Conservation (phyloP, 2,888 invertebrate species). For the Spilarctia lutea region DNA sequence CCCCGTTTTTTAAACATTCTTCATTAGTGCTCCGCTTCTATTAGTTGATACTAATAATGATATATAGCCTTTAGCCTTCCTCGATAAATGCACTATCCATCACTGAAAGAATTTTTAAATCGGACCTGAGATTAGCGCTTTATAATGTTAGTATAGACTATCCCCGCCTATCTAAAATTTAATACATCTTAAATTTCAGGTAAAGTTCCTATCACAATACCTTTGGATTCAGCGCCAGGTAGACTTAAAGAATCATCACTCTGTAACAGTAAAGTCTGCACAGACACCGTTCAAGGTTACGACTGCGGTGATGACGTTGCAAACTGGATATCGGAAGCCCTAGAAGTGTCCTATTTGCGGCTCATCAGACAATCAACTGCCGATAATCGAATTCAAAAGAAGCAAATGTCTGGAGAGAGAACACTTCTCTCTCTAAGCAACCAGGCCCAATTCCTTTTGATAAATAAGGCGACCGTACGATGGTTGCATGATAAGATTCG, state of each 20-base stretch:
- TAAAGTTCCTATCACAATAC: conserved; percentile 81
- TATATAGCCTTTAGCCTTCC: no score
- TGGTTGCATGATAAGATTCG: conserved; percentile 89
- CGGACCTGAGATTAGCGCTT: no score
- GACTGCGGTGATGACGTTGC: conserved; percentile 95
- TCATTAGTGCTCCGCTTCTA: no score
- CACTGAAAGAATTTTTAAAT: no score
- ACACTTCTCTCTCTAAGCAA: conserved; percentile 89
- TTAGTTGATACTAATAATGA: no score
- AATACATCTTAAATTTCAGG: conserved; percentile 70
- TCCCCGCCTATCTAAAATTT: neutral
- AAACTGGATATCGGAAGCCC: conserved; percentile 92
- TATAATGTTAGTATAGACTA: no score
- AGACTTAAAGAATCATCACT: conserved; percentile 70
- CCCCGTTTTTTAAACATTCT: no score
- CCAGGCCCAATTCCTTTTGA: conserved; percentile 94
- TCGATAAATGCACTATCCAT: no score
- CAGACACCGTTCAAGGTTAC: conserved; percentile 91
- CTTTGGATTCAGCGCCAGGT: conserved; percentile 74
- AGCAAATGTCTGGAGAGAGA: conserved; percentile 60
- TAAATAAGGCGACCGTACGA: conserved; percentile 92
- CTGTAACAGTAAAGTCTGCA: conserved; percentile 95
- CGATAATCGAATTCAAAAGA: conserved; percentile 70
- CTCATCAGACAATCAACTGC: conserved; percentile 88
- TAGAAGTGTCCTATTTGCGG: conserved; percentile 89